Percentiles rank a stretch among this genome's conserved stretches.
Evolutionary conservation across 2,113 vertebrate species (phyloP).

Genomic region (Sigmodon hispidus): DNA sequence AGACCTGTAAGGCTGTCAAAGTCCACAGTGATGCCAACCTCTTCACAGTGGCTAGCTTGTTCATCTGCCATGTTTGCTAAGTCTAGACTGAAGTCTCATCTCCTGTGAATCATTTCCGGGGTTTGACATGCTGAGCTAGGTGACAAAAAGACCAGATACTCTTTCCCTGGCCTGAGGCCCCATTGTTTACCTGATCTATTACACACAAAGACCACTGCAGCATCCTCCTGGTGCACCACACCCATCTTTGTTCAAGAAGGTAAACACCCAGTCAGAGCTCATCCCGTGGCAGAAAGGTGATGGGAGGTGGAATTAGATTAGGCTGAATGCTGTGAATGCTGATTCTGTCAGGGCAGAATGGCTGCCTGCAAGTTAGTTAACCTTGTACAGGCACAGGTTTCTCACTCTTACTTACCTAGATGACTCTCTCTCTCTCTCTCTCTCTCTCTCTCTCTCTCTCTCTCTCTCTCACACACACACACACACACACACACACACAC

Average conservation of each 20-base stretch:
- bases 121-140: not conserved
- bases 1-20: not conserved
- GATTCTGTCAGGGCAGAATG: not conserved
- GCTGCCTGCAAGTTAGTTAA: conserved; percentile 23
- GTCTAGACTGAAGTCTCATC: not conserved
- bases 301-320: not conserved
- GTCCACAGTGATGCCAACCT: not conserved
- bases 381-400: not conserved
- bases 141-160: not conserved
- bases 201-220: not conserved
- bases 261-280: not conserved
- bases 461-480: not conserved
- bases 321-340: not conserved
- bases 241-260: not conserved
- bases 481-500: not conserved
- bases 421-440: not conserved
- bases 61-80: not conserved
- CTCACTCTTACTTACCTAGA: not conserved
- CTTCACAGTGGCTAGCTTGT: not conserved
- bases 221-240: not conserved
- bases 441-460: not conserved
- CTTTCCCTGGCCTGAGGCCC: not conserved
- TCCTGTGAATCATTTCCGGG: not conserved
- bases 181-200: not conserved
- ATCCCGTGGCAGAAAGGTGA: not conserved